Percentiles rank a stretch among this genome's conserved stretches.
Evolutionary conservation across 2,797 vertebrate species (phyloP).

Genomic region (Tiaroga cobitis): DNA sequence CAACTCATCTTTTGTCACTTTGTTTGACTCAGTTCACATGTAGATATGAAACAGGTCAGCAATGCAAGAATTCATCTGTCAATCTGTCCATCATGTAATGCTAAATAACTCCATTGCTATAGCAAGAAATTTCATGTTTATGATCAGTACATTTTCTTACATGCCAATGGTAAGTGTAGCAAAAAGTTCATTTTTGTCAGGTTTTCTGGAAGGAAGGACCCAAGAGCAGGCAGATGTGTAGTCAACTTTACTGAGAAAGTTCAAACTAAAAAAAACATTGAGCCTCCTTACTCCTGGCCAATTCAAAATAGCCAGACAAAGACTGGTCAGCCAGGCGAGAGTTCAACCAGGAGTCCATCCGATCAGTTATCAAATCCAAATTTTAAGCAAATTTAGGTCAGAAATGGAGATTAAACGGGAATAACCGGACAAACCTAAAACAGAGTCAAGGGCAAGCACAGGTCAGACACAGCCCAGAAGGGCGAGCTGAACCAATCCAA

Average conservation of each 20-base stretch:
- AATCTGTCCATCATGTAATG: not conserved
- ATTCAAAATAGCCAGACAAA: not conserved
- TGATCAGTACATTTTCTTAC: not conserved
- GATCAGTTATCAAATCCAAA: not conserved
- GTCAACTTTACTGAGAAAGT: not conserved
- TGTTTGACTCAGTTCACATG: not conserved
- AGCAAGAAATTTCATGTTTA: not conserved
- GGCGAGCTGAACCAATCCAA: not conserved
- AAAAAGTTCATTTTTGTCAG: not conserved
- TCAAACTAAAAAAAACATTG: not conserved
- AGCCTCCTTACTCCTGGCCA: not conserved
- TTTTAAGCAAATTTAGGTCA: not conserved
- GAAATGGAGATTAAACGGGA: not conserved
- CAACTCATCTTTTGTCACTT: not conserved
- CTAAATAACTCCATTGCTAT: not conserved
- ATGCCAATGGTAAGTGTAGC: not conserved
- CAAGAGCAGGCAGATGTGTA: not conserved
- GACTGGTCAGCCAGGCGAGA: no score
- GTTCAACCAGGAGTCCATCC: not conserved
- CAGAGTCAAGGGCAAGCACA: not conserved
- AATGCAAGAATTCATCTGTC: not conserved
- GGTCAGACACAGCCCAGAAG: no score
- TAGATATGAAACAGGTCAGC: not conserved
- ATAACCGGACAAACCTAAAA: not conserved
- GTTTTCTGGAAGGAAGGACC: not conserved